Evolutionary conservation across 2,113 vertebrate genomes (phyloP), one percentile per base, ranked within the genome.

Genomic region (Saccopteryx bilineata): DNA sequence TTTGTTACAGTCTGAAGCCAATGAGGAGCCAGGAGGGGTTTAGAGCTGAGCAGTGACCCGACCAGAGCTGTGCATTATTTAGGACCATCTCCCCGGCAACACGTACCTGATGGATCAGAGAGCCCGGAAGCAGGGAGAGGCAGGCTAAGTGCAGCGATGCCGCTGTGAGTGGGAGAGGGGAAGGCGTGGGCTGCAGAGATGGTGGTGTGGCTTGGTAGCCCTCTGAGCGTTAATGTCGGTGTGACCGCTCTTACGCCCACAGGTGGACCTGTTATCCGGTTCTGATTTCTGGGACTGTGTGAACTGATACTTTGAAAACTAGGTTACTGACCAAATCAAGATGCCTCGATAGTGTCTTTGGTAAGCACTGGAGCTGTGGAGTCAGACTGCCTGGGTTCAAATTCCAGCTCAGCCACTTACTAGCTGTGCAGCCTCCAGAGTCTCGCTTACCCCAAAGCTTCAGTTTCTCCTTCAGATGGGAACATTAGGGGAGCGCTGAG

Each of bases 31-130:
- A 1, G 15, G 19, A 84, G 95, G 93, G 87, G 87, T 68, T 87
- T 66, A 26, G 84, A 95, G 92, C 95, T 18, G 39, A 90, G 72
- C 46, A 7, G 48, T 89, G 82, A 83, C 93, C 78, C 0, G 28
- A 65, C 74, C 48, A 52, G 39, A 79, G 65, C 86, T 89, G 74
- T 96, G 79, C 93, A 96, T 97, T 96, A 97, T 97, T 97, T 91
- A 97, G 65, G 74, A 87, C 33, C 24, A 19, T 96, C 94, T 93
- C 85, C 96, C 58, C 0, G n/a, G 93, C 93, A 95, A 75, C 94
- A 26, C 46, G 19, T 19, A 87, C 19, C 68, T 56, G 54, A 33
- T 26, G 63, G 86, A 75, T 28, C 33, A 12, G 87, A 84, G 75
- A 71, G 69, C 79, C 94, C 48, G 10, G 69, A 63, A 85, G 72